Evolutionary conservation across 1,140 invertebrate genomes (phyloP).

Genomic region (Holotrichia oblita): DNA sequence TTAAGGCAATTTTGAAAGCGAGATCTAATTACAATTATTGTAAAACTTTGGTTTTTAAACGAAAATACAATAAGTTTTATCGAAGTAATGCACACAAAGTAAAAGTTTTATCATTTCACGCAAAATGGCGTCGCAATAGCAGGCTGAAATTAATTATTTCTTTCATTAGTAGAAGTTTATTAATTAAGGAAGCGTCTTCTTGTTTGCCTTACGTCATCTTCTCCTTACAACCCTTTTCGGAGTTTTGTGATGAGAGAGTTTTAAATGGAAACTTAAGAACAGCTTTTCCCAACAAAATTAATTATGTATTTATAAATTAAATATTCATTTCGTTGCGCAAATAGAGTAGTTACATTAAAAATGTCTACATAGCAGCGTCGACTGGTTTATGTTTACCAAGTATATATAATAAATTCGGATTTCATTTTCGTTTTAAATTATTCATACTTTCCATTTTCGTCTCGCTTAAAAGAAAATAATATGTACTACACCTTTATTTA

Average conservation of each 20-base stretch:
- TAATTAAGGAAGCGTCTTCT: constrained; percentile 61
- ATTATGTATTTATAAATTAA: constrained; percentile 57
- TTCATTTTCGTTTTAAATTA: constrained; percentile 8
- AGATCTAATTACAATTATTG: constrained; percentile 52
- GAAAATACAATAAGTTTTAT: constrained; percentile 72
- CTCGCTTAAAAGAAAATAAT: neutral
- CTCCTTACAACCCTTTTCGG: constrained; percentile 56
- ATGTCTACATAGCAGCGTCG: constrained; percentile 21
- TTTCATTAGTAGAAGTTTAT: constrained; percentile 61
- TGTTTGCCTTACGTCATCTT: constrained; percentile 60
- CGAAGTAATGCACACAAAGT: constrained; percentile 57
- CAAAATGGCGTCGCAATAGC: constrained; percentile 54
- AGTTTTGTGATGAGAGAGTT: constrained; percentile 57
- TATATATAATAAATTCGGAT: constrained; percentile 14
- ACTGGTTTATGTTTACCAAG: constrained; percentile 16
- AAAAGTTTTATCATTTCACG: constrained; percentile 50
- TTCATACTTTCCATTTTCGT: neutral
- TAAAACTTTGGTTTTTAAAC: constrained; percentile 63
- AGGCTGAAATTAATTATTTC: constrained; percentile 61
- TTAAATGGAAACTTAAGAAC: constrained; percentile 59
- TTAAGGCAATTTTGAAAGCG: neutral
- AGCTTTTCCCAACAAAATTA: constrained; percentile 57
- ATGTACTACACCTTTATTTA: neutral
- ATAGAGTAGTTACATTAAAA: constrained; percentile 43
- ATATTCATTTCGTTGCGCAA: constrained; percentile 51